phyloP scores from a whole-genome alignment of 2,888 invertebrate species.

The Mesoligia furuncula region DNA sequence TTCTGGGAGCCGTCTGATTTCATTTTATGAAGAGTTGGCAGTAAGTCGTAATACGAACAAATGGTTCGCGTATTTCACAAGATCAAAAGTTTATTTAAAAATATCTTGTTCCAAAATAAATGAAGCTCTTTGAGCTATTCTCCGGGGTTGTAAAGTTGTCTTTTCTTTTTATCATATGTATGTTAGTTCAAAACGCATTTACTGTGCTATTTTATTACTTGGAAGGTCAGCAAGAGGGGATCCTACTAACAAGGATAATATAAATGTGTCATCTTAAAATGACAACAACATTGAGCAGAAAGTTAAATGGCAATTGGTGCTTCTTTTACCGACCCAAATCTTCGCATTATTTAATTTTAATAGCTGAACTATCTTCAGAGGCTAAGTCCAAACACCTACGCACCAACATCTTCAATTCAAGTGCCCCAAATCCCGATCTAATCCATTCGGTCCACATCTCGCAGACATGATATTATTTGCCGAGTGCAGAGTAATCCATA shows the following conservation, averaged over 20 bases:
- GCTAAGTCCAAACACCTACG: not conserved
- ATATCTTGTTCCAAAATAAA: constrained; percentile 13
- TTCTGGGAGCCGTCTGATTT: not conserved
- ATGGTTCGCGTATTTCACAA: constrained; percentile 9
- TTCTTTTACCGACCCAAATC: not conserved
- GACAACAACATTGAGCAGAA: not conserved
- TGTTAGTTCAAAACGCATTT: not conserved
- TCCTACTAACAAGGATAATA: not conserved
- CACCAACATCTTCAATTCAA: not conserved
- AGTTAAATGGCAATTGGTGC: not conserved
- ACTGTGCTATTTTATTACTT: constrained; percentile 5
- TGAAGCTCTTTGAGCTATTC: not conserved
- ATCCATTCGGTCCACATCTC: constrained; percentile 7
- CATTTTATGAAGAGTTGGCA: not conserved
- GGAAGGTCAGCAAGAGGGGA: not conserved
- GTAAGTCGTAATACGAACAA: constrained; percentile 11
- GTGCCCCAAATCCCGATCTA: not conserved
- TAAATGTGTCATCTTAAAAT: not conserved
- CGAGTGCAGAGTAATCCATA: not conserved
- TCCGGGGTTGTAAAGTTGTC: not conserved
- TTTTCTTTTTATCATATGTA: not conserved
- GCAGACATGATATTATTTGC: not conserved
- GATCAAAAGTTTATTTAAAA: not conserved
- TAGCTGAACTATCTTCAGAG: not conserved
- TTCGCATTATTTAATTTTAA: not conserved